Evolutionary conservation across 2,888 invertebrate genomes (phyloP).

Genomic region (Tetanocera ferruginea): DNA sequence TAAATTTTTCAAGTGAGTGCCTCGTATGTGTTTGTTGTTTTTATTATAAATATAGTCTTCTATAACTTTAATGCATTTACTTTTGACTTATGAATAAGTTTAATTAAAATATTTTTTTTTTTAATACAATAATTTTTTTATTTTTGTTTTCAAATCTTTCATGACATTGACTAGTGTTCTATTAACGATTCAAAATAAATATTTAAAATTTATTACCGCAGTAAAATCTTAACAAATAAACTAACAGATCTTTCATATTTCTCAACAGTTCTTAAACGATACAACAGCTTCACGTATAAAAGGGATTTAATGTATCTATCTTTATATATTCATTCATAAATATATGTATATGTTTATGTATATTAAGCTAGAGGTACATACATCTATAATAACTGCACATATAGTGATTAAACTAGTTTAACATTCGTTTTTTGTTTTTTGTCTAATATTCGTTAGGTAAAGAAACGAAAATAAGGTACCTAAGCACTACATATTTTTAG

Average conservation of each 20-base stretch:
- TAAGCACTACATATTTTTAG: not conserved
- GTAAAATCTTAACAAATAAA: not conserved
- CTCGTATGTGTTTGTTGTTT: too few relatives aligned
- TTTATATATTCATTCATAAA: not conserved
- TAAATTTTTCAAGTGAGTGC: too few relatives aligned
- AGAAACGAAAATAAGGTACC: not conserved
- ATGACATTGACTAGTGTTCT: too few relatives aligned
- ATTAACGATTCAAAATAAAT: not conserved
- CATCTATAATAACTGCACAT: constrained; percentile 1
- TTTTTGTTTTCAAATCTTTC: too few relatives aligned
- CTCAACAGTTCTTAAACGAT: not conserved
- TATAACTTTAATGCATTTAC: too few relatives aligned
- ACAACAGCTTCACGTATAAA: constrained; percentile 29
- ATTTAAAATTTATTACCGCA: not conserved
- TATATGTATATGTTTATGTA: not conserved
- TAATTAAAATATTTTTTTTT: too few relatives aligned
- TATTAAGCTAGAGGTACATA: constrained; percentile 13
- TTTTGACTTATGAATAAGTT: too few relatives aligned
- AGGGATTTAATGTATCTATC: not conserved
- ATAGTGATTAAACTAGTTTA: not conserved
- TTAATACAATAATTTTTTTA: too few relatives aligned
- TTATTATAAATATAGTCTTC: too few relatives aligned
- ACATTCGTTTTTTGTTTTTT: not conserved
- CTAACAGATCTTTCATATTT: not conserved
- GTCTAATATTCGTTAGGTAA: not conserved